phyloP scores from a whole-genome alignment of 2,888 invertebrate genomes.

The Liodrosophila aerea region DNA sequence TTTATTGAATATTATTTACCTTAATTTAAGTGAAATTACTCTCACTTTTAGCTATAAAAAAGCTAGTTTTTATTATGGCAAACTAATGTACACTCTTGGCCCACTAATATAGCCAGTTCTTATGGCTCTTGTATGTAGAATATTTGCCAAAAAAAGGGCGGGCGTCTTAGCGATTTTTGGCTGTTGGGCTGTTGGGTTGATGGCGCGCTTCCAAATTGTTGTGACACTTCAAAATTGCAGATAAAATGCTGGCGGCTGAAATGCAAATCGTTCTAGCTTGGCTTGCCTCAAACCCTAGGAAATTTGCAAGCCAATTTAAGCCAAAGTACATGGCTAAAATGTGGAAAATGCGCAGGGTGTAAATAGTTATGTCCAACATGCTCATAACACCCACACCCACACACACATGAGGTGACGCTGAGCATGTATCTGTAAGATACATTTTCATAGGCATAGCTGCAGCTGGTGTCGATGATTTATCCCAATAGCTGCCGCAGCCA shows the following conservation, averaged over 20 bases:
- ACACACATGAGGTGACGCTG: slow-evolving; percentile 30
- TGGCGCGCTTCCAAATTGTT: slow-evolving; percentile 48
- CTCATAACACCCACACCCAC: slow-evolving; percentile 38
- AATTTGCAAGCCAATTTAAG: slow-evolving; percentile 40
- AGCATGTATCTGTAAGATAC: slow-evolving; percentile 28
- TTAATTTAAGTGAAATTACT: too few relatives aligned
- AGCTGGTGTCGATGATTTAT: slow-evolving; percentile 44
- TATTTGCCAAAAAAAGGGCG: too few relatives aligned
- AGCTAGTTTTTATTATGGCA: too few relatives aligned
- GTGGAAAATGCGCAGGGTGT: slow-evolving; percentile 3
- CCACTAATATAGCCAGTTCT: too few relatives aligned
- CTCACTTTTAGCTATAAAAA: too few relatives aligned
- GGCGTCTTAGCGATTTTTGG: neutral
- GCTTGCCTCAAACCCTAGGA: neutral
- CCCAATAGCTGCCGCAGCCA: slow-evolving; percentile 30
- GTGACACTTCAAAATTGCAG: slow-evolving; percentile 50
- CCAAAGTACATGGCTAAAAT: slow-evolving; percentile 22
- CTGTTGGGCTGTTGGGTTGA: slow-evolving; percentile 26
- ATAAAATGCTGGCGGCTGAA: slow-evolving; percentile 48
- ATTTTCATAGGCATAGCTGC: slow-evolving; percentile 32
- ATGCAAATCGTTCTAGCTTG: slow-evolving; percentile 61
- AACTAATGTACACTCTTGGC: too few relatives aligned
- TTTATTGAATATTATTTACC: too few relatives aligned
- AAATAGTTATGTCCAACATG: neutral
- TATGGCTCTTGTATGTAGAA: too few relatives aligned